Conservation (phyloP, 2,113 vertebrate genomes). For the Megaceryle torquata region DNA sequence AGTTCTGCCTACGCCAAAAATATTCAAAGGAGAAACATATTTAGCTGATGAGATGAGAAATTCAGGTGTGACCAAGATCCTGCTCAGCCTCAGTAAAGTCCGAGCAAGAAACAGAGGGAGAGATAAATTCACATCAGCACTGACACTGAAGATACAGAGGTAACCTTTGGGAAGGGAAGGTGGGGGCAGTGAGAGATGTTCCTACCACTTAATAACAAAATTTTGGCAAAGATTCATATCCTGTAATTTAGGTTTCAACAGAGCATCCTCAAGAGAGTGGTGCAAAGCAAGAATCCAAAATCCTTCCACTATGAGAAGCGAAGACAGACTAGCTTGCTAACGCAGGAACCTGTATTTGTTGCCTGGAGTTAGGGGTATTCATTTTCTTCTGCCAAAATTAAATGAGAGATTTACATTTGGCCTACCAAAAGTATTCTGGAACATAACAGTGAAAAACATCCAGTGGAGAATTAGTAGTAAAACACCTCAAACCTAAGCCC, state of each 20-base stretch:
- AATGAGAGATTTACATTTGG: neutral
- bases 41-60: neutral
- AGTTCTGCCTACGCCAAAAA: neutral
- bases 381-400: neutral
- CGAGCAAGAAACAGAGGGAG: neutral
- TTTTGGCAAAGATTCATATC: neutral
- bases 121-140: neutral
- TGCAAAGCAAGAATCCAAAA: neutral
- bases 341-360: neutral
- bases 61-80: neutral
- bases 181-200: neutral
- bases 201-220: neutral
- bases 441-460: neutral
- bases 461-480: neutral
- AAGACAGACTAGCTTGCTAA: neutral
- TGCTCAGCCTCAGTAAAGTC: neutral
- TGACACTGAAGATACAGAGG: neutral
- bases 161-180: neutral
- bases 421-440: neutral
- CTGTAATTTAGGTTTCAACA: neutral
- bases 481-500: neutral
- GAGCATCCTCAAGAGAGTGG: neutral
- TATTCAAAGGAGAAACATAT: neutral
- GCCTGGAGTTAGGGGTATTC: neutral
- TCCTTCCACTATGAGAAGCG: neutral